These are phyloP conservation scores for Agapornis roseicollis DNA, from an alignment of 2,113 vertebrate genomes.

Conservation along the genomic window DNA sequence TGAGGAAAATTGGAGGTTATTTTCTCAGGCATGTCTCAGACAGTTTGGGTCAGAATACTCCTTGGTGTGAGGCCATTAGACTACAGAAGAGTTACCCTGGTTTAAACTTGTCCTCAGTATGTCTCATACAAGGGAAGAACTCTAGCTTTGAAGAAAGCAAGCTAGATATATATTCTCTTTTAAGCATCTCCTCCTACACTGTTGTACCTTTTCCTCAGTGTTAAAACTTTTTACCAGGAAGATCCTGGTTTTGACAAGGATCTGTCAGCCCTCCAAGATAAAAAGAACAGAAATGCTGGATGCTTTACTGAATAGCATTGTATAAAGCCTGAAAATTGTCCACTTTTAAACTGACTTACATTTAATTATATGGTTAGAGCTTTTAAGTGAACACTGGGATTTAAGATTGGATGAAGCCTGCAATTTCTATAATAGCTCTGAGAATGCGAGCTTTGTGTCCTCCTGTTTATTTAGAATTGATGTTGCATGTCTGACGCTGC, in stretches of 20 bases:
- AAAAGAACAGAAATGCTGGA: slow-evolving; percentile 17
- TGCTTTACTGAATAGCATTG: background rate
- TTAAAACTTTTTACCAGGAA: slow-evolving; percentile 6
- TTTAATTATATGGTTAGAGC: slow-evolving; percentile 58
- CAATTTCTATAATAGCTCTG: slow-evolving; percentile 47
- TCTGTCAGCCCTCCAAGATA: slow-evolving; percentile 29
- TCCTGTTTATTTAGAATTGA: slow-evolving; percentile 59
- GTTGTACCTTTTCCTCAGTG: slow-evolving; percentile 2
- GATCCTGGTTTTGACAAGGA: slow-evolving; percentile 10
- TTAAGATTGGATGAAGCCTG: slow-evolving; percentile 47
- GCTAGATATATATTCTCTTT: slow-evolving; percentile 20
- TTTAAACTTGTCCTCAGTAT: slow-evolving; percentile 15
- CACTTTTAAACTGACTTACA: slow-evolving; percentile 33
- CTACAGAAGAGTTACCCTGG: background rate
- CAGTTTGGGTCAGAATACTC: slow-evolving; percentile 18
- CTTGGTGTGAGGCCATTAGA: slow-evolving; percentile 1
- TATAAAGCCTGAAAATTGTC: background rate
- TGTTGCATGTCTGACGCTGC: slow-evolving; percentile 28
- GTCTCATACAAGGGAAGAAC: background rate
- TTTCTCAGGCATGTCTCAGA: slow-evolving; percentile 9
- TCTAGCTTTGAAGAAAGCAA: slow-evolving; percentile 33
- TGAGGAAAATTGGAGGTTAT: background rate
- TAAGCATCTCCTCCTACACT: slow-evolving; percentile 35
- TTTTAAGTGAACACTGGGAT: slow-evolving; percentile 36
- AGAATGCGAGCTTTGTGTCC: slow-evolving; percentile 47